These are phyloP conservation scores for Coecobrya sp. DNA, from an alignment of 2,888 invertebrate species.

Conservation along the genomic window DNA sequence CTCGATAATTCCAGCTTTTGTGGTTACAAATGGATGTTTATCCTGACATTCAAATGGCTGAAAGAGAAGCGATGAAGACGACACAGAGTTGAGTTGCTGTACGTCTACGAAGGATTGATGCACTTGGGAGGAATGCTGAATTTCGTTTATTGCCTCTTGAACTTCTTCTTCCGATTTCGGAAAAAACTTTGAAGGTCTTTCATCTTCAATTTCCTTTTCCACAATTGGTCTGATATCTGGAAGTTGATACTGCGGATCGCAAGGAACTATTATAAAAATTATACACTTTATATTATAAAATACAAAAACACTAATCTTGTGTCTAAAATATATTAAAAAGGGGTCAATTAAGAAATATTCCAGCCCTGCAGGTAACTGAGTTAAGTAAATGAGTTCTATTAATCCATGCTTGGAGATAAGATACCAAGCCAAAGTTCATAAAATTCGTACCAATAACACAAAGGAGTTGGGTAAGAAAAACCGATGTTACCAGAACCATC, in stretches of 20 bases:
- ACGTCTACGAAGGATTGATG: conserved; percentile 31
- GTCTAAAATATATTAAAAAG: too few relatives aligned
- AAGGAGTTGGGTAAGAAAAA: conserved; percentile 81
- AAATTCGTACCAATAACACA: conserved; percentile 69
- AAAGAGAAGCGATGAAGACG: not conserved
- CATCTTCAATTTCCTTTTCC: not conserved
- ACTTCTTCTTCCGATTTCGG: conserved; percentile 8
- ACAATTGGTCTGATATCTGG: conserved; percentile 63
- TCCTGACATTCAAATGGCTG: not conserved
- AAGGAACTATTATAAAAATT: conserved; percentile 73
- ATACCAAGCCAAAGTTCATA: not conserved
- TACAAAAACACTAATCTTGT: too few relatives aligned
- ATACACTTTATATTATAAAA: not conserved
- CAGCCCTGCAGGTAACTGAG: too few relatives aligned
- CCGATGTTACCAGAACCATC: conserved; percentile 76
- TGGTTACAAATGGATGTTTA: conserved; percentile 73
- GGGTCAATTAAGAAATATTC: too few relatives aligned
- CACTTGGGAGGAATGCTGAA: not conserved
- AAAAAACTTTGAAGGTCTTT: not conserved
- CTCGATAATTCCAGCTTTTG: conserved; percentile 76
- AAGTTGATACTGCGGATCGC: conserved; percentile 69
- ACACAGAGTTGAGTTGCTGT: not conserved
- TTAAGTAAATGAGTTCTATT: too few relatives aligned
- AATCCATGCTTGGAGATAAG: too few relatives aligned
- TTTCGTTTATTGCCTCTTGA: not conserved